Evolutionary conservation across 2,113 vertebrate species (phyloP).

Genomic region (Dipodomys spectabilis): DNA sequence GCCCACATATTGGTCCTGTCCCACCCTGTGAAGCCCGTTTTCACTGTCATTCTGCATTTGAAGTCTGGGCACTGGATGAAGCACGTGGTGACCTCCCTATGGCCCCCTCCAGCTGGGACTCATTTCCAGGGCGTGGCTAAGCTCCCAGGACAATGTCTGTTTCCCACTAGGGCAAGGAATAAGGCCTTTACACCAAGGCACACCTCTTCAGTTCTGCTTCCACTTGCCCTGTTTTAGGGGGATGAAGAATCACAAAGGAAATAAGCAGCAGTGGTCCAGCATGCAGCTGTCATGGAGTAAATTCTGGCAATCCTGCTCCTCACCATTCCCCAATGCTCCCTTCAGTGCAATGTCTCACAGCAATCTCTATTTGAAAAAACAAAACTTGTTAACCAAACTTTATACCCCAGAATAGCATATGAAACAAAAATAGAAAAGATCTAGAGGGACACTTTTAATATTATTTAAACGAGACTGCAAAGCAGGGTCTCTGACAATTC

Average conservation of each 20-base stretch:
- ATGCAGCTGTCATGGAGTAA: rapidly evolving
- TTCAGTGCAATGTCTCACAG: not conserved
- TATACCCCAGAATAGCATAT: not conserved
- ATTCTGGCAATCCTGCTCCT: rapidly evolving
- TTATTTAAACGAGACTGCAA: constrained; percentile 20
- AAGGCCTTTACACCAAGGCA: not conserved
- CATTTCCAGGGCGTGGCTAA: not conserved
- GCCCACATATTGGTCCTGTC: not conserved
- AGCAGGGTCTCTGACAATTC: constrained; percentile 13
- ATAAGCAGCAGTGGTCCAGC: not conserved
- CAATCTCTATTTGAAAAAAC: not conserved
- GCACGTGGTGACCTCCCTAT: not conserved
- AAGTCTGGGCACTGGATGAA: not conserved
- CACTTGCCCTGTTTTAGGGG: too few species aligned
- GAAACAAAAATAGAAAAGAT: constrained; percentile 45
- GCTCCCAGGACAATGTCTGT: not conserved
- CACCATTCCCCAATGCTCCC: rapidly evolving
- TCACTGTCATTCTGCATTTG: rapidly evolving
- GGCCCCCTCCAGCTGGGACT: too few species aligned
- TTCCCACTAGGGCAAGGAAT: not conserved
- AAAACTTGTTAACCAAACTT: not conserved
- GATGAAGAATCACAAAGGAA: not conserved
- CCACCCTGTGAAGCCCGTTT: rapidly evolving
- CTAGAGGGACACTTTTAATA: not conserved
- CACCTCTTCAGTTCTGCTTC: not conserved